Evolutionary conservation across 1,140 invertebrate species (phyloP), one percentile per base, ranked within the genome.

Genomic region (Neomicropteryx cornuta): DNA sequence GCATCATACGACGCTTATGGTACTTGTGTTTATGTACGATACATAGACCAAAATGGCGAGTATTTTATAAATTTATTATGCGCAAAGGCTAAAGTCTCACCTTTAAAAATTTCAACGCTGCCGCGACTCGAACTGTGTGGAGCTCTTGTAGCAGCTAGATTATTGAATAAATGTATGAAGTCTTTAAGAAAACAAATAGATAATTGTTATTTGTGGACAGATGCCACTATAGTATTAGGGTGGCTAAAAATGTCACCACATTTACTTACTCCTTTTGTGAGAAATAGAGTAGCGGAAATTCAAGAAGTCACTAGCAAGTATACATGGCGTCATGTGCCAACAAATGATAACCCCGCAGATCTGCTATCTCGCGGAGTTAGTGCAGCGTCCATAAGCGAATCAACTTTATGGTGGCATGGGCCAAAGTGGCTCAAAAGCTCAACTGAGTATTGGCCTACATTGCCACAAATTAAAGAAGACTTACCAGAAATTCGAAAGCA

Each of bases 91-190:
- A 38, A 56, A 27, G 62, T 70, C 1, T 53, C 65, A 31, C 67
- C 66, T n/a, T 34, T 68, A 5, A 66, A 66, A 45, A 36, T 39
- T 8, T 33, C 36, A 1, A 55, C 58, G 4, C 54, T 72, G 10
- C 65, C 69, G 0, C 18, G 58, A 41, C 42, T 70, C 24, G 68
- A 71, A 48, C 47, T 71, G 13, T 57, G 46, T 34, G 66, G 47
- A 8, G 65, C 65, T 4, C 36, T 54, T 4, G 29, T 66, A 5
- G 43, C 61, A 11, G 49, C 51, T 4, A 41, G 48, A 1, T 18
- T 64, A 17, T 36, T 51, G 29, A 8, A 44, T 20, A 47, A 49
- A 17, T 40, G 55, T 0, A 29, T 10, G 21, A 5, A 29, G 1
- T 35, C 43, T 16, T 27, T 53, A 3, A 28, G 39, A n/a, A n/a